Evolutionary conservation across 2,113 vertebrate genomes (phyloP), one percentile per base, ranked within the genome.

Genomic region (Dendrocopos noguchii): DNA sequence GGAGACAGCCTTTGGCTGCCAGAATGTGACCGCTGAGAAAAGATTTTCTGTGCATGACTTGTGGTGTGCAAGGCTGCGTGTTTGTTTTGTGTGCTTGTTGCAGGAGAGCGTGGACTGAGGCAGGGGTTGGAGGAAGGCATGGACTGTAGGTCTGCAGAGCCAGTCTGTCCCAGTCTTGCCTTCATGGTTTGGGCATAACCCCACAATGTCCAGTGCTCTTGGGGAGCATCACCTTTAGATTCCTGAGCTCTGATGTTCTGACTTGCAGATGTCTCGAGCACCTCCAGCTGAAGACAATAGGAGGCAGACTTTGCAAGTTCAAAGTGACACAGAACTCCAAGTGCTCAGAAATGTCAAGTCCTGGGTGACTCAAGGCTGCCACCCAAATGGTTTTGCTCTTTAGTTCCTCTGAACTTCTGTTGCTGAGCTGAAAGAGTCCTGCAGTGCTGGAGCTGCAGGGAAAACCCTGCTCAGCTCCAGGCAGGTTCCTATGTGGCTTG

Each of bases 301-400:
- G 90, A 31, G 11, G 77, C 68, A 88, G 73, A 42, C 68, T 86
- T 44, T 33, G 29, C 77, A 74, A 77, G 33, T 22, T 15, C 61
- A 78, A 67, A 2, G 28, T 31, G 3, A 53, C 13, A 7, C 0
- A 0, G 16, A 15, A 27, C 7, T 2, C 57, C 29, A 6, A 44
- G 17, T 3, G 19, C 57, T 71, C 0, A 1, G 34, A 42, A 27
- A 3, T 15, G 29, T 53, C 36, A 14, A 9, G 10, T 52, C 33
- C 39, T 29, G 52, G 16, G 4, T 8, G 1, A 27, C 60, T 55
- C 46, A 39, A 53, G 66, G 71, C 31, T 22, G 21, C 10, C 4
- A 29, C 16, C 28, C 15, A n/a, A 34, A 20, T 25, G 12, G 3
- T 73, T 66, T 81, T 33, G n/a, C 10, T 47, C 31, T 82, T 82